Conservation (phyloP, 2,113 vertebrate genomes). For the Trematomus loennbergii region DNA sequence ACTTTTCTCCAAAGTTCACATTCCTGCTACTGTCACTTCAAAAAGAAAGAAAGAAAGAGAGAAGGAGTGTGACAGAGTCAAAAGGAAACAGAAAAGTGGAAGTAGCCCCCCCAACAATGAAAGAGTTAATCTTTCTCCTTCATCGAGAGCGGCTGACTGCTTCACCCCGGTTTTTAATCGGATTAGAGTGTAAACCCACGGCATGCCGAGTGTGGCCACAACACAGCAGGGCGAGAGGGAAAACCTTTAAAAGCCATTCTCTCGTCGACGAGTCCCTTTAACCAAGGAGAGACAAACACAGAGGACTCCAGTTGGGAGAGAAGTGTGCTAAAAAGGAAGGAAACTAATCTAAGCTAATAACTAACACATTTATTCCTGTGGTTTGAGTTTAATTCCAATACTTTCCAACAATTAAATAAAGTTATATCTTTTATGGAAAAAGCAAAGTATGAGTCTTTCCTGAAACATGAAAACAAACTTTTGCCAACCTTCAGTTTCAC, state of each 20-base stretch:
- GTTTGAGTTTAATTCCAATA: not conserved
- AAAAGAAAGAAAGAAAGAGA: not conserved
- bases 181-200: constrained; percentile 58
- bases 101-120: constrained; percentile 30
- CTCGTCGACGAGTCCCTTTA: not conserved
- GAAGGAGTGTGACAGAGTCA: not conserved
- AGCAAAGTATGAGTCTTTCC: no score
- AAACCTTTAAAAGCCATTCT: not conserved
- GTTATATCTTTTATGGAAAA: no score
- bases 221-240: constrained; percentile 37
- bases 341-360: constrained; percentile 4
- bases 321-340: not conserved
- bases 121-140: constrained; percentile 53
- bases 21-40: constrained; percentile 19
- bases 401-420: no score
- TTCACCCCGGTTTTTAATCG: constrained; percentile 57
- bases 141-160: constrained; percentile 35
- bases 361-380: not conserved
- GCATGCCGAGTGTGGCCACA: constrained; percentile 46
- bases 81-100: constrained; percentile 4
- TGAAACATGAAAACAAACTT: no score
- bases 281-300: constrained; percentile 2
- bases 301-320: not conserved
- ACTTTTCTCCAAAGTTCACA: constrained; percentile 44
- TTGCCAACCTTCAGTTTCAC: no score